These are phyloP conservation scores for Campoplex capitator DNA, from an alignment of 2,888 invertebrate species.

Conservation along the genomic window DNA sequence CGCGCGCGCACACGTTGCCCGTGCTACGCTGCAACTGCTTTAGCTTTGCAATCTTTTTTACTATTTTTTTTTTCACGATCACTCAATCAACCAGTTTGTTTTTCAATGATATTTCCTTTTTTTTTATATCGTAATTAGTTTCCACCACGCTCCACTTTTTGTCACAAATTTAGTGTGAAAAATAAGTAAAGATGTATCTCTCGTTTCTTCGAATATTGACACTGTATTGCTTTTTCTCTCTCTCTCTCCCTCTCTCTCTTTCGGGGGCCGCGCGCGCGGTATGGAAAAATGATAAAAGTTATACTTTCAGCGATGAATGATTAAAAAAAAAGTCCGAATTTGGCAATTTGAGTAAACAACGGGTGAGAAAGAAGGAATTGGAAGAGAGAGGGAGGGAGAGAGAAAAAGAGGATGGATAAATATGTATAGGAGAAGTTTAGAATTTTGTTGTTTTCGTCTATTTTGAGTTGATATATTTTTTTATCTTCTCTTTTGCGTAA, in stretches of 20 bases:
- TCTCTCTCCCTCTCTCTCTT: constrained; percentile 54
- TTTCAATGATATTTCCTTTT: neutral
- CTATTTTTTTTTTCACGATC: constrained; percentile 39
- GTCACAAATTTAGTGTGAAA: constrained; percentile 6
- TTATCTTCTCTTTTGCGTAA: constrained; percentile 24
- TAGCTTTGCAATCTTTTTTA: constrained; percentile 28
- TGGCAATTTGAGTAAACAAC: constrained; percentile 10
- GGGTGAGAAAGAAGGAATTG: constrained; percentile 10
- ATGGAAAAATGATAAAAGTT: constrained; percentile 32
- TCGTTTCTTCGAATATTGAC: constrained; percentile 30
- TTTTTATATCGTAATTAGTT: constrained; percentile 15
- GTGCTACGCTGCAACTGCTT: constrained; percentile 40
- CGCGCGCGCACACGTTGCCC: constrained; percentile 63
- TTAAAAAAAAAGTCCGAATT: constrained; percentile 22
- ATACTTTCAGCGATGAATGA: constrained; percentile 11
- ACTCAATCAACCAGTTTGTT: constrained; percentile 36
- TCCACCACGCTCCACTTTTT: constrained; percentile 33
- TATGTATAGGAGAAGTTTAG: constrained; percentile 11
- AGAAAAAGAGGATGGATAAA: constrained; percentile 36
- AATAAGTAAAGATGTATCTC: neutral
- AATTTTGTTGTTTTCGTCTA: constrained; percentile 28
- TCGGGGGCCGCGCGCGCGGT: constrained; percentile 49
- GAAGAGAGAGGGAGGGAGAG: constrained; percentile 52
- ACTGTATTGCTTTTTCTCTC: constrained; percentile 56
- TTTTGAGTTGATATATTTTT: constrained; percentile 25